phyloP scores from a whole-genome alignment of 1,140 invertebrate species.

The Hermetia illucens region DNA sequence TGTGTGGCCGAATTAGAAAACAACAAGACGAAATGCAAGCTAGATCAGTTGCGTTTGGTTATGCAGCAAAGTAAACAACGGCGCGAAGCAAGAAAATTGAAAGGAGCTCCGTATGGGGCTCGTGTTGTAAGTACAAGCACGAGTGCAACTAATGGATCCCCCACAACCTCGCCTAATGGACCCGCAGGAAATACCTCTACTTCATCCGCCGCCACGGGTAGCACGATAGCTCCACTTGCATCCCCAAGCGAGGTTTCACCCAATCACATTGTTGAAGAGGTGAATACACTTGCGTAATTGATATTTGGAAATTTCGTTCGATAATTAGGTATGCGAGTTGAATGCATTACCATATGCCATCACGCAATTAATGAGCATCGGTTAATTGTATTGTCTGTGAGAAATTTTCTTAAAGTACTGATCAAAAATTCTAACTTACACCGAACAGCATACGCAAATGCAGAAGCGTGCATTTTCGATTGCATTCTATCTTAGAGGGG shows the following conservation, averaged over 20 bases:
- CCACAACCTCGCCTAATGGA: not conserved
- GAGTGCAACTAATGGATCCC: not conserved
- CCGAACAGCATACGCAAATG: too few relatives aligned
- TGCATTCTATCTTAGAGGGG: too few relatives aligned
- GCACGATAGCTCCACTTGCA: not conserved
- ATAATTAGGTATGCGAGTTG: too few relatives aligned
- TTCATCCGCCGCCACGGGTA: constrained; percentile 3
- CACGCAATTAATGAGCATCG: too few relatives aligned
- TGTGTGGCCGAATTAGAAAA: constrained; percentile 49
- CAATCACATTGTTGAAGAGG: constrained; percentile 29
- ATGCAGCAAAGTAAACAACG: constrained; percentile 77
- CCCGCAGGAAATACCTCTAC: not conserved
- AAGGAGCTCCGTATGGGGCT: constrained; percentile 52
- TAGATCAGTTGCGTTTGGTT: constrained; percentile 69
- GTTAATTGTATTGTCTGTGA: too few relatives aligned
- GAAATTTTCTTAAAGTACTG: too few relatives aligned
- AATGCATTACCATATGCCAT: too few relatives aligned
- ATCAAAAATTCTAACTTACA: too few relatives aligned
- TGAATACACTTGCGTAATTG: constrained; percentile 26
- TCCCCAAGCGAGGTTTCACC: constrained; percentile 23
- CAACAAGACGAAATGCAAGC: constrained; percentile 67
- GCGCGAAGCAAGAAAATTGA: constrained; percentile 61
- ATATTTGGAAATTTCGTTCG: not conserved
- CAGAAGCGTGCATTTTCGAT: too few relatives aligned
- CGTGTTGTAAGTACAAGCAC: constrained; percentile 9